A percentile compares a stretch with the other conserved stretches of the same genome.
Evolutionary conservation across 2,797 vertebrate species (phyloP).

Genomic region (Notamacropus eugenii): DNA sequence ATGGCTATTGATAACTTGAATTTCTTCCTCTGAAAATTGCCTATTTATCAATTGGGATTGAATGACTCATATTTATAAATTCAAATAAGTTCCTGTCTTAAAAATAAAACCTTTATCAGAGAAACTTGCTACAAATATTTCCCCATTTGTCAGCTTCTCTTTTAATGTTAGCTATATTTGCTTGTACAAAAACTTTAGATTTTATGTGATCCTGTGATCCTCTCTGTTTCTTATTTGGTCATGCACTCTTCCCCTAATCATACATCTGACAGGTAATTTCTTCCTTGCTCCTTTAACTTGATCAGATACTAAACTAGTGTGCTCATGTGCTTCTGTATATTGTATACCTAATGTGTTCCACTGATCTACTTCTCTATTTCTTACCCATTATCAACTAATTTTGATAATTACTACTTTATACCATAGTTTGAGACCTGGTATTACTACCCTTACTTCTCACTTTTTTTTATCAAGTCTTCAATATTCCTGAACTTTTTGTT

Average conservation of each 20-base stretch:
- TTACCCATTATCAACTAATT: neutral
- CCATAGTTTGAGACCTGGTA: neutral
- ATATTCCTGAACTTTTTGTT: neutral
- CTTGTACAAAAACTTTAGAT: neutral
- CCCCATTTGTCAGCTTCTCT: neutral
- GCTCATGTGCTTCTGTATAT: neutral
- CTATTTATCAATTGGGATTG: neutral
- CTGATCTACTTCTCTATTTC: neutral
- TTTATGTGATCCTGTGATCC: neutral
- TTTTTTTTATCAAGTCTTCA: neutral
- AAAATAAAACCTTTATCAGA: neutral
- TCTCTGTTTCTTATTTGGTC: neutral
- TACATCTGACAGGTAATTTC: neutral
- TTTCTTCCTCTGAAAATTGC: neutral
- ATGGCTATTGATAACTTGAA: neutral
- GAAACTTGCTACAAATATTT: neutral
- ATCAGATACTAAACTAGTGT: neutral
- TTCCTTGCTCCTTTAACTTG: neutral
- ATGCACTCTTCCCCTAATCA: neutral
- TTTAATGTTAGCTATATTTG: neutral
- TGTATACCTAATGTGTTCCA: neutral
- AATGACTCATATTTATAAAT: neutral
- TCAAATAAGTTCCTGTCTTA: neutral
- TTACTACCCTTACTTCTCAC: neutral
- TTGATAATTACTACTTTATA: neutral